Evolutionary conservation across 1,140 invertebrate species (phyloP).

Genomic region (Hestina assimilis): DNA sequence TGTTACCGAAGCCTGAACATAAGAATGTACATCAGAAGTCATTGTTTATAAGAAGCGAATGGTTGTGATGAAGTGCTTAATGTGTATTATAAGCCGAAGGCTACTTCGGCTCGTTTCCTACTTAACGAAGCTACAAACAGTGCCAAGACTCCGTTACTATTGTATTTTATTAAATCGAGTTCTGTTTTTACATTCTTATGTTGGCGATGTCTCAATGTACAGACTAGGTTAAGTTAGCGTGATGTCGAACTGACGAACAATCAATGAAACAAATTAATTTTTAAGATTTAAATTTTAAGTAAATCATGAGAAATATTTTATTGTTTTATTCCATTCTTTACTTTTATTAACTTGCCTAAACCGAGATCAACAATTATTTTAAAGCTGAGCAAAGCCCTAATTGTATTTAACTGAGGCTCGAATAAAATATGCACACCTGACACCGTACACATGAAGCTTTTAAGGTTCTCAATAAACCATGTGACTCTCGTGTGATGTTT

Average conservation of each 20-base stretch:
- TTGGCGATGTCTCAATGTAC: not conserved
- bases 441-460: no score
- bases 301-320: conserved; percentile 23
- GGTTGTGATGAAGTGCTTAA: not conserved
- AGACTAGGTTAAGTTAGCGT: conserved; percentile 3
- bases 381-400: no score
- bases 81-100: not conserved
- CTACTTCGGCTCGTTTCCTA: not conserved
- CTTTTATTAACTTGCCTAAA: no score
- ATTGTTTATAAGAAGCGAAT: not conserved
- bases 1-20: not conserved
- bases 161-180: not conserved
- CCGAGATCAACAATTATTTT: no score
- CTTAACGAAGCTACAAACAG: not conserved
- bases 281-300: conserved; percentile 20
- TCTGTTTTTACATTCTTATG: conserved; percentile 12
- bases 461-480: no score
- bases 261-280: conserved; percentile 15
- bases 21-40: not conserved
- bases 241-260: conserved; percentile 9
- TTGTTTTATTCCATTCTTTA: conserved; percentile 12
- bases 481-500: no score
- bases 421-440: no score
- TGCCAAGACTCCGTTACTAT: not conserved
- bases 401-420: no score